These are phyloP conservation scores for Numida meleagris DNA, from an alignment of 2,113 vertebrate genomes.

Conservation along the genomic window DNA sequence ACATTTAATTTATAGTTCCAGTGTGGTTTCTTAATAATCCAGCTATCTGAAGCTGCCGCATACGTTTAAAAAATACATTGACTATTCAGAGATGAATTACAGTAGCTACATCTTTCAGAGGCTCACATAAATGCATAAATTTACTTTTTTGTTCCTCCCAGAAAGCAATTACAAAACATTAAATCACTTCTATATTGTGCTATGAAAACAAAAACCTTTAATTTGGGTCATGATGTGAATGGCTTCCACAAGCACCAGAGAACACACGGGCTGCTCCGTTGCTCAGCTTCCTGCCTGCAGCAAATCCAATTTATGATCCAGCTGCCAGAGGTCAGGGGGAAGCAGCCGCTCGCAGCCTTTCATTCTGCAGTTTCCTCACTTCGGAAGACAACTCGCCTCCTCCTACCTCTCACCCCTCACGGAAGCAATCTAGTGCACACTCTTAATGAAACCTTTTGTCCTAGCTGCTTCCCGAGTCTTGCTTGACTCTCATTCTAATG, in stretches of 20 bases:
- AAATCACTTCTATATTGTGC: constrained; percentile 56
- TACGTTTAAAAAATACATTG: background rate
- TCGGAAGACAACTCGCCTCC: fast-evolving
- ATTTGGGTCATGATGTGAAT: constrained; percentile 12
- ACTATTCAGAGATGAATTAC: constrained; percentile 39
- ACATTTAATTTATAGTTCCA: constrained; percentile 49
- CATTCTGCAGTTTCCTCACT: background rate
- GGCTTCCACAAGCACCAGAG: background rate
- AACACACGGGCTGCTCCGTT: background rate
- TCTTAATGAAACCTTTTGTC: background rate
- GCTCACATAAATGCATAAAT: constrained; percentile 22
- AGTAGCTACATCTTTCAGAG: constrained; percentile 46
- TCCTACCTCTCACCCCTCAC: background rate
- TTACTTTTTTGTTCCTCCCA: background rate
- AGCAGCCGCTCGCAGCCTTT: background rate
- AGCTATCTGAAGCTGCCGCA: constrained; percentile 28
- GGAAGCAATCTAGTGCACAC: background rate
- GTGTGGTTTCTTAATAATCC: constrained; percentile 41
- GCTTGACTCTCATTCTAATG: background rate
- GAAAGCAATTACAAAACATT: constrained; percentile 64
- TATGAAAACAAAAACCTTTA: constrained; percentile 43
- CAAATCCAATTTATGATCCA: background rate
- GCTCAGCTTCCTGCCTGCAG: background rate
- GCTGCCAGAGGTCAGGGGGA: background rate
- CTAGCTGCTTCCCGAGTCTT: background rate